phyloP scores from a whole-genome alignment of 2,888 invertebrate genomes.

The Zonitis immaculata region DNA sequence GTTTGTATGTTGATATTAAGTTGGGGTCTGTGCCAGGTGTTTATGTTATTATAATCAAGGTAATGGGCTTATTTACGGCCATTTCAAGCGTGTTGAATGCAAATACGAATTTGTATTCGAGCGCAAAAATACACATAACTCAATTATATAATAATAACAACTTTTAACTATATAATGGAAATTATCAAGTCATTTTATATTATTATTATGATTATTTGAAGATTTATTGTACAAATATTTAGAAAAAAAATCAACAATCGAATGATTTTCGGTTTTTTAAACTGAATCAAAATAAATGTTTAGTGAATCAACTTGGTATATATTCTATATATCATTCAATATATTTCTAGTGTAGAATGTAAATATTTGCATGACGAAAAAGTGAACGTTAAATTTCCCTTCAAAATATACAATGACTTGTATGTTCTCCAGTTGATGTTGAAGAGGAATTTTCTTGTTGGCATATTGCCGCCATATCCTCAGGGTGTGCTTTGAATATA shows the following conservation, averaged over 20 bases:
- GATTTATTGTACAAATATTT: too few relatives aligned
- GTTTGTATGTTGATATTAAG: conserved; percentile 23
- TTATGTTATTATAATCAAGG: conserved; percentile 34
- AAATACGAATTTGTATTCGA: conserved; percentile 16
- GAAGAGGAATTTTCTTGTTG: conserved; percentile 6
- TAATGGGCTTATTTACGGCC: conserved; percentile 32
- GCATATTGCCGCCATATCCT: conserved; percentile 15
- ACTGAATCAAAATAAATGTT: too few relatives aligned
- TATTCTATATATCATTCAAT: neutral
- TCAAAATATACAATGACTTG: conserved; percentile 13
- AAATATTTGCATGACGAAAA: conserved; percentile 13
- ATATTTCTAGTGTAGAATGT: conserved; percentile 2
- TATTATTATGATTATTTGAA: too few relatives aligned
- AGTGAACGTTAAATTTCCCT: conserved; percentile 12
- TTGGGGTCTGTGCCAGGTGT: conserved; percentile 29
- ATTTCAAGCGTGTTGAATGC: conserved; percentile 27
- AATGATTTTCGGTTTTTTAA: too few relatives aligned
- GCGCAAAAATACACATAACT: conserved; percentile 18
- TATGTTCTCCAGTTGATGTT: conserved; percentile 9
- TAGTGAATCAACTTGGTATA: neutral
- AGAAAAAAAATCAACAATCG: too few relatives aligned
- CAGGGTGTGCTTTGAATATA: conserved; percentile 13
- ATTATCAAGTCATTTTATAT: too few relatives aligned
- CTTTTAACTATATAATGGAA: too few relatives aligned
- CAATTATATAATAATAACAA: too few relatives aligned